Evolutionary conservation across 2,888 invertebrate genomes (phyloP).

Genomic region (Nyleta sp.): DNA sequence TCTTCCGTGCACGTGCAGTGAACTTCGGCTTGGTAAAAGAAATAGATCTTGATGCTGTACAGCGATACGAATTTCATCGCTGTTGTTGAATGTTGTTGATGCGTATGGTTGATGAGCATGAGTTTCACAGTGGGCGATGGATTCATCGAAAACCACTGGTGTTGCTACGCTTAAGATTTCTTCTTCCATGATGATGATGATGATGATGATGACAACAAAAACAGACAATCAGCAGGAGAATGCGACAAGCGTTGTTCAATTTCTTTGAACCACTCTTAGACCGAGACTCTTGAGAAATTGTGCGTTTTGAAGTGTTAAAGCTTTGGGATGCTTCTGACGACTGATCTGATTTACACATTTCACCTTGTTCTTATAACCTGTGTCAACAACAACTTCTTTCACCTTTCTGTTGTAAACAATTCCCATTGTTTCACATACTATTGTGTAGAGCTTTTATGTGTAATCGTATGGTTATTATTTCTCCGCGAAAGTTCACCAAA

Average conservation of each 20-base stretch:
- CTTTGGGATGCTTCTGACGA: constrained; percentile 1
- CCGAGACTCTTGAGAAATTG: constrained; percentile 57
- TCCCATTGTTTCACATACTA: too few species aligned
- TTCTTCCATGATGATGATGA: neutral
- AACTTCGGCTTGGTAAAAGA: constrained; percentile 56
- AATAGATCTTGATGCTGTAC: too few species aligned
- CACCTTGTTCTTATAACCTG: too few species aligned
- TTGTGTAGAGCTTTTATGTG: constrained; percentile 55
- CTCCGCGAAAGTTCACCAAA: constrained; percentile 65
- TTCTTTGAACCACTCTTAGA: too few species aligned
- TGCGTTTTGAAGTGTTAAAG: constrained; percentile 56
- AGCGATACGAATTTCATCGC: constrained; percentile 55
- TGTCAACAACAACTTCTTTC: too few species aligned
- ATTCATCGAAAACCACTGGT: constrained; percentile 41
- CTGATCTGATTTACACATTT: too few species aligned
- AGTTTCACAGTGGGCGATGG: constrained; percentile 49
- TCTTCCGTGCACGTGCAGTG: constrained; percentile 45
- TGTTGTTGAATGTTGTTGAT: too few species aligned
- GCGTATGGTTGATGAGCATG: constrained; percentile 36
- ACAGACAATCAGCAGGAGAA: too few species aligned
- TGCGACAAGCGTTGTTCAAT: too few species aligned
- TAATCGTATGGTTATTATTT: constrained; percentile 66
- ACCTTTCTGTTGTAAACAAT: constrained; percentile 36
- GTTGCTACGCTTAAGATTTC: constrained; percentile 13
- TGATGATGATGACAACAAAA: neutral